phyloP scores from a whole-genome alignment of 2,888 invertebrate genomes.

The Agrochola lota region DNA sequence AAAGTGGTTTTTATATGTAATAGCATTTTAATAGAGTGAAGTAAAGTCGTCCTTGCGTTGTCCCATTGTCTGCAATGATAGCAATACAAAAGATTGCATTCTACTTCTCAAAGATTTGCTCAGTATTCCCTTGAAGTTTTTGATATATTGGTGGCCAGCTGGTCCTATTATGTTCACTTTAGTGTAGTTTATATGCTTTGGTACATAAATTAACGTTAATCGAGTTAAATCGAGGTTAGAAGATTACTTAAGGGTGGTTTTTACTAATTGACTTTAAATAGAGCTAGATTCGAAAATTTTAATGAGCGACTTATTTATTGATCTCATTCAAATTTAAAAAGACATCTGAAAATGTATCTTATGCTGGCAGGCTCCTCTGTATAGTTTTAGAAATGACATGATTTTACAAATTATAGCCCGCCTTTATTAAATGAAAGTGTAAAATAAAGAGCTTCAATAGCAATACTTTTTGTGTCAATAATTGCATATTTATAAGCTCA shows the following conservation, averaged over 20 bases:
- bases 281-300: background rate
- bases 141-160: conserved; percentile 64
- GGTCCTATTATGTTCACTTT: conserved; percentile 43
- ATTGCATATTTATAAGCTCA: background rate
- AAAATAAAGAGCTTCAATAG: background rate
- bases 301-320: background rate
- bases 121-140: conserved; percentile 66
- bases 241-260: background rate
- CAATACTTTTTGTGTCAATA: background rate
- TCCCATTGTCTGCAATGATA: conserved; percentile 83
- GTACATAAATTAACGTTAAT: conserved; percentile 29
- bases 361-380: too few relatives aligned
- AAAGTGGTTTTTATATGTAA: conserved; percentile 72
- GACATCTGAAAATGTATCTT: background rate
- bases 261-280: conserved; percentile 6
- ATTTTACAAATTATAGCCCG: background rate
- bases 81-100: conserved; percentile 83
- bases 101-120: conserved; percentile 76
- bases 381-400: background rate
- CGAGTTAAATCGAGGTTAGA: background rate
- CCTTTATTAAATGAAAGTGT: background rate
- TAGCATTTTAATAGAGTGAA: conserved; percentile 87
- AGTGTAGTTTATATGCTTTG: conserved; percentile 23
- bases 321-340: background rate
- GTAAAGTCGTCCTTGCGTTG: conserved; percentile 89